These are phyloP conservation scores for Gallinago stenura DNA, from an alignment of 2,797 vertebrate species.

Conservation along the genomic window DNA sequence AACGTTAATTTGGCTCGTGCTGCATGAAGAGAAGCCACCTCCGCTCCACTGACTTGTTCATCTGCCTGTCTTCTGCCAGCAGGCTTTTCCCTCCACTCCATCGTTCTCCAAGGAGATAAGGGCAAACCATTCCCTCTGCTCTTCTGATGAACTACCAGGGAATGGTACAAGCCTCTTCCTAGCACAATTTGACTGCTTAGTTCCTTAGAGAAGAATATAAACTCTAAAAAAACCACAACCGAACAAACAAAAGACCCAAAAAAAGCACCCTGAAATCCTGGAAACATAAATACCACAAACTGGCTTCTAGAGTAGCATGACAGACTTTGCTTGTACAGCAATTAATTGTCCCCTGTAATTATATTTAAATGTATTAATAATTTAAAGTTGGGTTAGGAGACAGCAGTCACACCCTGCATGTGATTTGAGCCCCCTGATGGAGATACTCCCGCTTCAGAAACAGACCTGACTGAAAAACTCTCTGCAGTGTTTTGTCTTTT, in stretches of 20 bases:
- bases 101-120: background rate
- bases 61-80: background rate
- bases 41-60: background rate
- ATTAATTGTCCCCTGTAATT: accelerated
- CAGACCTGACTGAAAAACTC: background rate
- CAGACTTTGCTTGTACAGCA: background rate
- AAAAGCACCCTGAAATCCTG: too few species aligned
- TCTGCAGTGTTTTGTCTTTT: background rate
- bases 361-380: background rate
- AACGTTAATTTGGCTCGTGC: background rate
- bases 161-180: background rate
- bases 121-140: background rate
- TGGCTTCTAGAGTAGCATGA: background rate
- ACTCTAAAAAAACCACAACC: background rate
- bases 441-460: background rate
- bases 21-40: background rate
- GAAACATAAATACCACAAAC: background rate
- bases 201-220: background rate
- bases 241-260: too few species aligned
- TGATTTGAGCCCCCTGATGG: background rate
- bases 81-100: background rate
- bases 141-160: background rate
- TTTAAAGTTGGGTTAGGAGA: background rate
- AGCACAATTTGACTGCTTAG: background rate
- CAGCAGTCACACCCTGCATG: background rate